Percentiles rank a stretch among this genome's conserved stretches.
phyloP scores from a whole-genome alignment of 2,113 vertebrate genomes.

The Helogale parvula region DNA sequence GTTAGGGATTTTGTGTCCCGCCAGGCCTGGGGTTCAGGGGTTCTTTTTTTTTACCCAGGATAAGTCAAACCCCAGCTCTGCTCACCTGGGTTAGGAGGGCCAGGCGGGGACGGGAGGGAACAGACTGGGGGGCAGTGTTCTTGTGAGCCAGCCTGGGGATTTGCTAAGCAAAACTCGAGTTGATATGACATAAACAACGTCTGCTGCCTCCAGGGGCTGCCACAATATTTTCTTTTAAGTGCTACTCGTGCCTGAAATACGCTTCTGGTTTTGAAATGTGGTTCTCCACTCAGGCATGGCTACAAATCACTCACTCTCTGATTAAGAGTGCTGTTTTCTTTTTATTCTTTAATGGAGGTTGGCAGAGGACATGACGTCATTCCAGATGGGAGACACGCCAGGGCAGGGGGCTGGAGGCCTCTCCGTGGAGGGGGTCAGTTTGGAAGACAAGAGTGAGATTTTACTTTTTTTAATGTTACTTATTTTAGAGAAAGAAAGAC shows the following conservation, averaged over 20 bases:
- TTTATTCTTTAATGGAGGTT: constrained; percentile 27
- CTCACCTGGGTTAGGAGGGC: not conserved
- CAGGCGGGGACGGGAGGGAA: not conserved
- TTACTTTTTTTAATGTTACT: not conserved
- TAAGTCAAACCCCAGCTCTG: not conserved
- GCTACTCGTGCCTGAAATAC: constrained; percentile 34
- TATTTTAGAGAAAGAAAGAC: too few species aligned
- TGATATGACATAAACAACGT: not conserved
- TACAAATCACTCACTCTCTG: not conserved
- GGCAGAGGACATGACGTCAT: not conserved
- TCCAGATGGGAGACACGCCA: not conserved
- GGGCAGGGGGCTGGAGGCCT: not conserved
- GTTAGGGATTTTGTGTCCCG: not conserved
- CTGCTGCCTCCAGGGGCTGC: not conserved
- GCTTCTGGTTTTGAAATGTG: constrained; percentile 52
- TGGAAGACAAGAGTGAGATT: not conserved
- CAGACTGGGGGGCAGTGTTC: not conserved
- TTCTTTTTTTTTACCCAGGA: not conserved
- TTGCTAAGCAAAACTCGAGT: not conserved
- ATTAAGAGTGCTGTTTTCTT: not conserved
- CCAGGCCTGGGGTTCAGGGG: not conserved
- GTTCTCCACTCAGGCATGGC: not conserved
- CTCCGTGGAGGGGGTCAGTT: not conserved
- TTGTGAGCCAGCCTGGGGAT: not conserved
- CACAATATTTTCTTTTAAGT: constrained; percentile 20